Evolutionary conservation across 1,140 invertebrate genomes (phyloP).

Genomic region (Leptopilina boulardi): DNA sequence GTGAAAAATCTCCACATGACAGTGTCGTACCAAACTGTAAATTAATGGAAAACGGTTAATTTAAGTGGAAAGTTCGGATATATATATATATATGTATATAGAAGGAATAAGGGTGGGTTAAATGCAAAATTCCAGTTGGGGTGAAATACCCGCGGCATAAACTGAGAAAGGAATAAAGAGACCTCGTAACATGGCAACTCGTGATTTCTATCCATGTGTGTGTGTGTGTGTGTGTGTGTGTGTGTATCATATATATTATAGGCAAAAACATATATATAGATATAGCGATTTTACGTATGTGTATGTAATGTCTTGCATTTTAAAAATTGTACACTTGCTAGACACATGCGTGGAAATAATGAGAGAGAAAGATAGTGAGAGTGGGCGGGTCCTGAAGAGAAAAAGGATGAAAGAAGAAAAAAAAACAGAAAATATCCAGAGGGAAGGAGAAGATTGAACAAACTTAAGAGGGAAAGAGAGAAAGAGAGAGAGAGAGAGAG

Average conservation of each 20-base stretch:
- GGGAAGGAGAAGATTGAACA: background rate
- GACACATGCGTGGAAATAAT: slow-evolving; percentile 16
- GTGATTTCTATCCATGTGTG: slow-evolving; percentile 7
- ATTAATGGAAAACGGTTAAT: slow-evolving; percentile 14
- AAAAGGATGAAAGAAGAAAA: background rate
- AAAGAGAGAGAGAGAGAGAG: too few species aligned
- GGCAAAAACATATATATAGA: background rate
- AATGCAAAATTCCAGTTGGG: slow-evolving; percentile 9
- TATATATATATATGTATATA: too few species aligned
- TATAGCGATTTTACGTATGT: too few species aligned
- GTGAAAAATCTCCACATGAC: background rate
- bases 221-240: too few species aligned
- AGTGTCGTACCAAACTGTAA: background rate
- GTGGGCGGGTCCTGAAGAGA: slow-evolving; percentile 1
- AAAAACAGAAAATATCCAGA: background rate
- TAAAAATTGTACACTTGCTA: slow-evolving; percentile 18
- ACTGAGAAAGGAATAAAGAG: slow-evolving; percentile 17
- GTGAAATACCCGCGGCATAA: slow-evolving; percentile 4
- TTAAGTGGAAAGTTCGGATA: slow-evolving; percentile 6
- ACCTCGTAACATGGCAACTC: background rate
- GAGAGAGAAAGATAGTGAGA: background rate
- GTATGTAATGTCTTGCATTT: slow-evolving; percentile 17
- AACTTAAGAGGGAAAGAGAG: background rate
- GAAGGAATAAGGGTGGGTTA: background rate
- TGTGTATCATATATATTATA: too few species aligned